These are phyloP conservation scores for Lepisosteus oculatus DNA, from an alignment of 2,113 vertebrate genomes.

Conservation along the genomic window DNA sequence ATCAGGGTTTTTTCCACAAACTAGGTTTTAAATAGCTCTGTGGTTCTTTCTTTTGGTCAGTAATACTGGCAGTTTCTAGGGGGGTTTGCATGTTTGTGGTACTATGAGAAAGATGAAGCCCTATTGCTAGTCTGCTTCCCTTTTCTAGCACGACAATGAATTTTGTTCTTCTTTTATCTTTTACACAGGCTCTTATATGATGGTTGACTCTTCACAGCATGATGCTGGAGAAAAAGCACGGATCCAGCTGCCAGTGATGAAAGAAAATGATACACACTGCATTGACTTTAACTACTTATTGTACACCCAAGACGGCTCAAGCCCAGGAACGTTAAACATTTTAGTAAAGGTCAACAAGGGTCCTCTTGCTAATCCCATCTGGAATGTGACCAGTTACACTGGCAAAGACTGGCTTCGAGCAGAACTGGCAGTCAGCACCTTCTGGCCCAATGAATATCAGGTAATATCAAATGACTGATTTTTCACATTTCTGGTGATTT, in stretches of 20 bases:
- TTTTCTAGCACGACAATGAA: not conserved
- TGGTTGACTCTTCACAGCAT: constrained; percentile 88
- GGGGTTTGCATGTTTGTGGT: no score
- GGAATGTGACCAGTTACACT: constrained; percentile 90
- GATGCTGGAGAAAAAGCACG: constrained; percentile 87
- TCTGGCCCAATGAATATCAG: constrained; percentile 99
- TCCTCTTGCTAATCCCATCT: constrained; percentile 92
- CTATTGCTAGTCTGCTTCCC: no score
- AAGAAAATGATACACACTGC: constrained; percentile 97
- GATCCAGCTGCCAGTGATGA: constrained; percentile 93
- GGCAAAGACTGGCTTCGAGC: constrained; percentile 80
- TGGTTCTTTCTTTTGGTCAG: no score
- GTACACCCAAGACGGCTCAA: constrained; percentile 77
- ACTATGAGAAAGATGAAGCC: no score
- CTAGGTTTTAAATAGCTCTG: no score
- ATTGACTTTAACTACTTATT: constrained; percentile 97
- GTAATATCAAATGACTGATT: constrained; percentile 55
- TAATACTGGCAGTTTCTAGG: no score
- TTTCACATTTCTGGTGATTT: not conserved
- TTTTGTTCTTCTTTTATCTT: not conserved
- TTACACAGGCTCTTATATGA: constrained; percentile 90
- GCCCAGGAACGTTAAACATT: constrained; percentile 88
- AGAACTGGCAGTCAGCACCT: constrained; percentile 95
- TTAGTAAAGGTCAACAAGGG: constrained; percentile 94
- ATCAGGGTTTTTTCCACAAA: no score